Base-by-base conservation (phyloP, 53 echinoderm and acorn worm species). In the Astropecten irregularis region DNA sequence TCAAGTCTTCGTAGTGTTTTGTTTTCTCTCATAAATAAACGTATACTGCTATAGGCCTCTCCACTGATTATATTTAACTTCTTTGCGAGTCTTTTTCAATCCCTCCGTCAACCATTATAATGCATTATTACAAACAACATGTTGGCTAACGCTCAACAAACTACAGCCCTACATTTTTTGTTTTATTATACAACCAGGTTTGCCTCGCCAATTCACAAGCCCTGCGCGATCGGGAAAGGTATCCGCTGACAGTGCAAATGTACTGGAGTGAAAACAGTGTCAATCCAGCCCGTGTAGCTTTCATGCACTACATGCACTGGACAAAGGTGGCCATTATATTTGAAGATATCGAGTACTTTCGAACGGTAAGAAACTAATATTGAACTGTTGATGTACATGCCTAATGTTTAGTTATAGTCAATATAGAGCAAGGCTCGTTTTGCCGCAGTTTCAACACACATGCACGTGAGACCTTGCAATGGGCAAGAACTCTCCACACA, bases 251-350 rank as follows among this genome's bases (percentile, higher is more conserved):
- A 10, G 71, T 71, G 8, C 84, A 84, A 28, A 84, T 84, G 44
- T 84, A 84, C 7, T 71, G 71, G 42, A 71, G 70, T 32, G 84
- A 70, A 28, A 71, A 84, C 47, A 71, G 71, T 49, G 71, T 84
- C 3, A 84, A 84, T 48, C 71, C 84, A 1, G 84, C 71, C 9
- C 59, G 84, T 2, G 84, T 84, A 0, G 84, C 71, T 8, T 58
- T 84, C 49, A 34, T 84, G 16, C 42, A 54, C 4, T 48, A 46
- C 33, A 84, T 84, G 84, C 14, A 48, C 4, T 84, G 84, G 84
- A 84, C 27, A 8, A 84, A 40, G 16, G 71, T 84, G 28, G 71
- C 84, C 23, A 84, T 84, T 34, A 59, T 84, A 1, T 84, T 84
- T 34, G 71, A 84, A 48, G 84, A 84, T 34, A 84, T 40, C 47